Percentiles rank a stretch among this genome's conserved stretches.
These are phyloP conservation scores for Nasonia longicornis DNA, from an alignment of 1,140 invertebrate genomes.

Conservation along the genomic window DNA sequence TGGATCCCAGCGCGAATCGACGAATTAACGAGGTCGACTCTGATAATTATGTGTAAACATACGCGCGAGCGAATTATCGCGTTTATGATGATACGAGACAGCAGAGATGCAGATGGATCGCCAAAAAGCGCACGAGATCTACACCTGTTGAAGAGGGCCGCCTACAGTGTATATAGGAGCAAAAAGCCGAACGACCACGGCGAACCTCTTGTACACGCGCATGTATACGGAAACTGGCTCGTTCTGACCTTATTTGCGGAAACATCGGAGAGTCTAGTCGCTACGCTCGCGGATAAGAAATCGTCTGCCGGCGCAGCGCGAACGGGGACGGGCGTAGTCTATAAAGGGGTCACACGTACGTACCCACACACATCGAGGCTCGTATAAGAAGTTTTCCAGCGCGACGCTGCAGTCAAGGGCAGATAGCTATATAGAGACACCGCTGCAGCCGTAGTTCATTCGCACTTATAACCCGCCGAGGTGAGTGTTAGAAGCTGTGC, in stretches of 20 bases:
- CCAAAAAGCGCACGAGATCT: neutral
- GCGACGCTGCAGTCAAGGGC: neutral
- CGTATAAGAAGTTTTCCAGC: neutral
- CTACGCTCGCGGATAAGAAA: conserved; percentile 36
- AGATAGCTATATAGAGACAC: too few relatives aligned
- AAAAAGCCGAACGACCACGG: neutral
- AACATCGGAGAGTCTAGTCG: conserved; percentile 18
- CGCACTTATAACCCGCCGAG: neutral
- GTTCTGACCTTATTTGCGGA: conserved; percentile 40
- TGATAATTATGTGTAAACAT: neutral
- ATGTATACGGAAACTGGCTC: neutral
- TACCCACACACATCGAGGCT: neutral
- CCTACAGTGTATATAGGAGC: neutral
- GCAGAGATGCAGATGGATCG: neutral
- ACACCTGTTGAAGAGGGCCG: too few relatives aligned
- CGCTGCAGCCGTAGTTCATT: neutral
- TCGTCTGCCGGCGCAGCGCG: conserved; percentile 1
- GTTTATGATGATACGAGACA: neutral
- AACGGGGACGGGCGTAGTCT: conserved; percentile 3
- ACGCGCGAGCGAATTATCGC: neutral
- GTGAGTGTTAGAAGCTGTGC: neutral
- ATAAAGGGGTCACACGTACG: neutral
- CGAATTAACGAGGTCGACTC: neutral
- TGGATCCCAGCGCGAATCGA: neutral
- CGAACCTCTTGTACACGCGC: neutral